Conservation (phyloP, 1,140 invertebrate species). For the Aphis craccivora region DNA sequence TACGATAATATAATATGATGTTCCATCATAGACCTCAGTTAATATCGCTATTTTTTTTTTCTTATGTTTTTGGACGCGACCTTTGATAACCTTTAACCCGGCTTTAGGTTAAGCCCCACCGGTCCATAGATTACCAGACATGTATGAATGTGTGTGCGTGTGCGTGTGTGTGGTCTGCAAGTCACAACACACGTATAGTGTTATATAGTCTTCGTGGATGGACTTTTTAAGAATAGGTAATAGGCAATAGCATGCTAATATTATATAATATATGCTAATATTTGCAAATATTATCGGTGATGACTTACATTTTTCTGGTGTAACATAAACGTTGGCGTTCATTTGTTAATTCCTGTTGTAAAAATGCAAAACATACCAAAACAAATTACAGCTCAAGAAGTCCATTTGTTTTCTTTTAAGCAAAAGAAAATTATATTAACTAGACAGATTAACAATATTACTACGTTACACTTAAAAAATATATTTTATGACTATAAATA, state of each 20-base stretch:
- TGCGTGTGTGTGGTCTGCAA: not conserved
- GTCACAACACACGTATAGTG: not conserved
- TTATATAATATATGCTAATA: too few relatives aligned
- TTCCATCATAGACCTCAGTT: not conserved
- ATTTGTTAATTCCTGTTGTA: not conserved
- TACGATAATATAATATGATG: not conserved
- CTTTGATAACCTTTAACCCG: conserved; percentile 48
- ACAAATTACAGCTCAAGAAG: not conserved
- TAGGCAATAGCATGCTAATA: not conserved
- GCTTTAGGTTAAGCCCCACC: conserved; percentile 2
- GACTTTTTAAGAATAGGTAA: not conserved
- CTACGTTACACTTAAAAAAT: not conserved
- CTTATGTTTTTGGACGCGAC: not conserved
- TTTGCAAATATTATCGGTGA: not conserved
- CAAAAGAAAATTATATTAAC: not conserved
- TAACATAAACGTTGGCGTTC: not conserved
- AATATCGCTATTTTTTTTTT: conserved; percentile 5
- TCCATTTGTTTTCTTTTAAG: not conserved
- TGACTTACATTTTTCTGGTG: not conserved
- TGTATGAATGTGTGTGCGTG: not conserved
- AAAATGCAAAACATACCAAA: not conserved
- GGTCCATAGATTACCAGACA: conserved; percentile 37
- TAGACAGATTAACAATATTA: not conserved
- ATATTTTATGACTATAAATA: not conserved
- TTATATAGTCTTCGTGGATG: not conserved